phyloP scores from a whole-genome alignment of 2,113 vertebrate genomes.

The Raja brachyura region DNA sequence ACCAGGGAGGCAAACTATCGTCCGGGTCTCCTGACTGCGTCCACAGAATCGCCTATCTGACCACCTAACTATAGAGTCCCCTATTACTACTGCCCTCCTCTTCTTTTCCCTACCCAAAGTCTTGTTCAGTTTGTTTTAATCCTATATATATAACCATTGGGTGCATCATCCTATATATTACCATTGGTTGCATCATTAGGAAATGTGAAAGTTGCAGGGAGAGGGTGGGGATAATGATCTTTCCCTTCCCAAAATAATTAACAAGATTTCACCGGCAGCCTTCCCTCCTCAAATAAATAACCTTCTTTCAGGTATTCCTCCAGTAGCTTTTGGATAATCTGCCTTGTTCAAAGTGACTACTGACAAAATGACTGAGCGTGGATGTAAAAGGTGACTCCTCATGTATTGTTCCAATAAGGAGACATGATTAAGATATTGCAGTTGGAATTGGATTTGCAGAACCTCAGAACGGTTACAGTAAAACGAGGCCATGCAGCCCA shows the following conservation, averaged over 20 bases:
- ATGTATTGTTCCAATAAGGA: background rate
- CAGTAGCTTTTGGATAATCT: background rate
- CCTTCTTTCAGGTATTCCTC: background rate
- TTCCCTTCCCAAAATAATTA: background rate
- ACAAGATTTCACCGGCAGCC: background rate
- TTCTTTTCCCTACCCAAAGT: too few relatives aligned
- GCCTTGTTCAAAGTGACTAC: background rate
- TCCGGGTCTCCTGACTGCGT: too few relatives aligned
- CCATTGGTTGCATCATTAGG: background rate
- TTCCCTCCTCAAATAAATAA: background rate
- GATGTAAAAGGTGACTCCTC: background rate
- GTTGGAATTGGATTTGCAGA: background rate
- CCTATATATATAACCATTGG: background rate
- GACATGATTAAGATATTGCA: background rate
- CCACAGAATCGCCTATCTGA: too few relatives aligned
- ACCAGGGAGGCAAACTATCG: too few relatives aligned
- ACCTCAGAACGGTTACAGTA: background rate
- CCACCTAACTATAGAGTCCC: too few relatives aligned
- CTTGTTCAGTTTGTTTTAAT: background rate
- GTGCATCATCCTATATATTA: background rate
- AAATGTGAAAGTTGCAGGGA: background rate
- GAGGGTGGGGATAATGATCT: background rate
- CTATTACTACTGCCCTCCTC: too few relatives aligned
- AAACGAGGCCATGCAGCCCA: background rate
- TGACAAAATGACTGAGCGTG: background rate